Base-by-base conservation (phyloP, 2,113 vertebrate species). In the Cavia aperea region DNA sequence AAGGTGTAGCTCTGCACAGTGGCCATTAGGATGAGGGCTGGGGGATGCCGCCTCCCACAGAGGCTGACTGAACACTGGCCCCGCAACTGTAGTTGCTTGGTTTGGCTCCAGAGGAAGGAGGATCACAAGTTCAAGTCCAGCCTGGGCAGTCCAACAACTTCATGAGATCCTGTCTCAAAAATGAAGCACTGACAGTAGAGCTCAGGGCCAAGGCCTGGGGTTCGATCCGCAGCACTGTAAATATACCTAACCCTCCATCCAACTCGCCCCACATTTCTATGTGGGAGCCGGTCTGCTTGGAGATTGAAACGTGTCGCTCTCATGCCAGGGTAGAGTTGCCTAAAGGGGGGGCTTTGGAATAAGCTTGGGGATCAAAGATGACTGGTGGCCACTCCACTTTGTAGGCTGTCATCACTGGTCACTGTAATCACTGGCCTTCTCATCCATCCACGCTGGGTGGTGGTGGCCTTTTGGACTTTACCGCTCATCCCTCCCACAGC, bases 231-330 rank as follows among this genome's bases (percentile, higher is more conserved):
- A 49, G 33, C 2, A 68, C 65, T 33, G 31, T 7, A 70, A n/a
- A n/a, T 36, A 36, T n/a, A 68, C n/a, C 13, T 56, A 54, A 49
- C 51, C 26, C 26, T 10, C 63, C 1, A 0, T 0, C 26, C n/a
- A 75, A 65, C 73, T 56, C 24, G 31, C 31, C 16, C 51, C 5
- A 0, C 33, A 7, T 31, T 60, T 78, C 60, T 10, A 6, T 1
- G 7, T 51, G 51, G 11, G 19, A 23, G 73, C 16, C 5, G 26
- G 54, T 72, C 33, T 10, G 0, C 62, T 12, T 8, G 12, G 84
- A 14, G 4, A 51, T 3, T 0, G 19, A 0, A 26, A 51, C 8
- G 3, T 1, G 4, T 18, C 18, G 9, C 58, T 49, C 51, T 24
- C 29, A 19, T 39, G 36, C 51, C 43, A 36, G 26, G 46, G 36